Base-by-base conservation (phyloP, 2,113 vertebrate species). In the Petromus typicus region DNA sequence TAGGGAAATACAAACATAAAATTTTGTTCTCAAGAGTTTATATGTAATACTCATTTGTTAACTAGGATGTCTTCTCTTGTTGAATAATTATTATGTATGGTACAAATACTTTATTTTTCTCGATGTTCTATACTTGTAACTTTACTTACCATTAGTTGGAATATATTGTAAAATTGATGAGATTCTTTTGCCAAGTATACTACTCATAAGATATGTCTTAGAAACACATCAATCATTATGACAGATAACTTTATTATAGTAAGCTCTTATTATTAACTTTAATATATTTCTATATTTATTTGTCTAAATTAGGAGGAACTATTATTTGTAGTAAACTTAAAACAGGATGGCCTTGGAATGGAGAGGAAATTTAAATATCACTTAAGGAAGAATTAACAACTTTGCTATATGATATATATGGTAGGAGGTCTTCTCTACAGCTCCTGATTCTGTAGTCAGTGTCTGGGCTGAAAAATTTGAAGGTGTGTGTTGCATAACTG, bases 191-290 rank as follows among this genome's bases (percentile, higher is more conserved):
- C 69, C n/a, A 25, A 59, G 6, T 79, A 20, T 82, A 82, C 40
- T 56, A 34, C 78, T 78, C 16, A 54, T 2, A 18, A 7, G 11
- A 61, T 81, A 37, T 78, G 92, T 20, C 37, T 93, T 83, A 37
- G 8, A 75, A 80, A 34, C 7, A 27, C 17, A 61, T 63, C 18
- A 82, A 18, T 86, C 43, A 73, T 90, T 45, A 89, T 79, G 27
- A 84, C 1, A 40, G 30, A 71, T 40, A 75, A 59, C 4, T 85
- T 76, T 40, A 84, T 86, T 64, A 86, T 95, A 79, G 66, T 86
- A 92, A 85, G n/a, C 10, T 85, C 16, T 76, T 93, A 63, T 84
- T 79, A 92, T 86, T 78, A 32, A 91, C 81, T 51, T 79, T 78
- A 45, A 34, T 69, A 75, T 22, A 0, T 88, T 88, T 57, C 23